Evolutionary conservation across 2,888 invertebrate species (phyloP).

Genomic region (Cephalotes varians): DNA sequence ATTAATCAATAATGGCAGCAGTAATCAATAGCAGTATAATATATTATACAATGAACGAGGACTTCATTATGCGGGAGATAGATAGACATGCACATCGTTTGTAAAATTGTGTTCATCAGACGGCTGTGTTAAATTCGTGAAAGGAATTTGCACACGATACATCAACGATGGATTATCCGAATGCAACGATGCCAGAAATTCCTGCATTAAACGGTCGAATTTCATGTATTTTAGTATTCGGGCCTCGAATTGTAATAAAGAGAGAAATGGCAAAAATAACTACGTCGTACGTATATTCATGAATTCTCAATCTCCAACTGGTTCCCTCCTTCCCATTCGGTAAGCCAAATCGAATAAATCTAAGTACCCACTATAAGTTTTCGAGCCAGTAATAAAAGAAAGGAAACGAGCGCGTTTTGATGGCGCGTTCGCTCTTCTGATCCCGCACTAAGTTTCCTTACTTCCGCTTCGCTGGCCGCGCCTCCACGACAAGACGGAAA

Average conservation of each 20-base stretch:
- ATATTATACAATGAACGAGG: background rate
- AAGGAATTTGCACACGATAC: conserved; percentile 15
- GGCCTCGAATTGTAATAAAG: background rate
- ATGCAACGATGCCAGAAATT: conserved; percentile 16
- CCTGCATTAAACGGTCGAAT: conserved; percentile 3
- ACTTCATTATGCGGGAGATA: background rate
- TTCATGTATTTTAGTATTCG: conserved; percentile 26
- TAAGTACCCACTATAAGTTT: conserved; percentile 9
- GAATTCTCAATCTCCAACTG: conserved; percentile 27
- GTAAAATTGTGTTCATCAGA: conserved; percentile 24
- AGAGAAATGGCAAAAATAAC: background rate
- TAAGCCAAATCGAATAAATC: conserved; percentile 56
- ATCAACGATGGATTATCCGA: conserved; percentile 15
- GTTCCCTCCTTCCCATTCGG: background rate
- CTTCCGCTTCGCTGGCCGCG: conserved; percentile 43
- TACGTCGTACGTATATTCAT: conserved; percentile 49
- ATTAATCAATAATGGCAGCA: conserved; percentile 6
- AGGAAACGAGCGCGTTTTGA: conserved; percentile 45
- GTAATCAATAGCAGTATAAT: conserved; percentile 10
- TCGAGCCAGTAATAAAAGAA: conserved; percentile 51
- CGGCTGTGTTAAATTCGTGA: conserved; percentile 27
- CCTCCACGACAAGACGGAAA: conserved; percentile 37
- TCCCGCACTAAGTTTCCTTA: conserved; percentile 45
- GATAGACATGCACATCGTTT: conserved; percentile 4
- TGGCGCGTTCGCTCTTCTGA: conserved; percentile 5